Conservation (phyloP, 2,888 invertebrate genomes). For the Anthophora plumipes region DNA sequence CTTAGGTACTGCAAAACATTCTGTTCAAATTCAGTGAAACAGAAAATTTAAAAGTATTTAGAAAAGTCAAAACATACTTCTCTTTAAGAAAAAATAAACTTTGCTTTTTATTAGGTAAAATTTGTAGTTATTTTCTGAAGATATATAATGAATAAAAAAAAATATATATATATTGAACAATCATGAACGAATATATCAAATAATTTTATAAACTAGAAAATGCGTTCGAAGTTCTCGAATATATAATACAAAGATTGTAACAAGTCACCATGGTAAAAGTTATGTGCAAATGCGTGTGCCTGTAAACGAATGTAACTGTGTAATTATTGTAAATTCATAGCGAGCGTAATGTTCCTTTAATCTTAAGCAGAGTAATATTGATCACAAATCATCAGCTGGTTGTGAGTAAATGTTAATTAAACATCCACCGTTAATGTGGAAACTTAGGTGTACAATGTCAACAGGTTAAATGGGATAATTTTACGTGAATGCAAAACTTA, state of each 20-base stretch:
- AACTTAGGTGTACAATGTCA: constrained; percentile 56
- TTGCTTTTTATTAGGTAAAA: too few species aligned
- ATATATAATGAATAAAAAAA: too few species aligned
- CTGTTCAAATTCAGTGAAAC: neutral
- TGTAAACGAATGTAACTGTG: constrained; percentile 1
- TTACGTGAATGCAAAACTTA: constrained; percentile 29
- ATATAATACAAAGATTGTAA: neutral
- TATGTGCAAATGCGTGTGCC: constrained; percentile 6
- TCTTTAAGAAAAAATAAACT: too few species aligned
- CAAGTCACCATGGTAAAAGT: constrained; percentile 7
- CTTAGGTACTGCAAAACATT: neutral
- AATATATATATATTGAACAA: too few species aligned
- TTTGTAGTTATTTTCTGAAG: too few species aligned
- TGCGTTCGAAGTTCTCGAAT: constrained; percentile 6
- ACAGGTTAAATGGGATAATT: constrained; percentile 56
- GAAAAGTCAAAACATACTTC: neutral
- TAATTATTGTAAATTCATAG: constrained; percentile 35
- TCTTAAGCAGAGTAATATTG: constrained; percentile 63
- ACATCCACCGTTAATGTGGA: constrained; percentile 53
- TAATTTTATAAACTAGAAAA: neutral
- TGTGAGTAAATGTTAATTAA: constrained; percentile 80
- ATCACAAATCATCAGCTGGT: constrained; percentile 81
- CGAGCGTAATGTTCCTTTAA: constrained; percentile 60
- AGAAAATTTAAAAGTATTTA: neutral
- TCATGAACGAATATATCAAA: too few species aligned